These are phyloP conservation scores for Drosophila sp. DNA, from an alignment of 1,140 invertebrate species.

Conservation along the genomic window DNA sequence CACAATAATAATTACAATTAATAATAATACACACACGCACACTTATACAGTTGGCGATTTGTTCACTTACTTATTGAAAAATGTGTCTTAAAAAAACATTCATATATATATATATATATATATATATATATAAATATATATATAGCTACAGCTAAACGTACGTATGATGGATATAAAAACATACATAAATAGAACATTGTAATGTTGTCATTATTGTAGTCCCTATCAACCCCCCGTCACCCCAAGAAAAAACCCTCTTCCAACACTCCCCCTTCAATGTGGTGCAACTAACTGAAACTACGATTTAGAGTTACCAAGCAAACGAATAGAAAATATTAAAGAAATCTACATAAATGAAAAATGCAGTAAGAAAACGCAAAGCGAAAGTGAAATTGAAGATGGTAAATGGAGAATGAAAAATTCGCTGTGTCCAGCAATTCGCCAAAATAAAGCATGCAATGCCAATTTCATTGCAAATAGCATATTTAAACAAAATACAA, in stretches of 20 bases:
- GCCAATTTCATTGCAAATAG: slow-evolving; percentile 14
- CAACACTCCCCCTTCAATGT: slow-evolving; percentile 15
- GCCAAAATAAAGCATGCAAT: slow-evolving; percentile 10
- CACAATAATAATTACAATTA: slow-evolving; percentile 19
- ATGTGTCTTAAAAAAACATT: slow-evolving; percentile 68
- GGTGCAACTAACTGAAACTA: slow-evolving; percentile 37
- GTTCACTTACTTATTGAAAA: slow-evolving; percentile 76
- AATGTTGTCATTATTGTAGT: slow-evolving; percentile 35
- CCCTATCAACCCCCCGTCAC: background rate
- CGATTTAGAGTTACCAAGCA: slow-evolving; percentile 14
- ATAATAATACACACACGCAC: slow-evolving; percentile 16
- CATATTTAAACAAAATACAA: slow-evolving; percentile 16
- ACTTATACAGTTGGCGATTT: slow-evolving; percentile 50
- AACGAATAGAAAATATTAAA: slow-evolving; percentile 2
- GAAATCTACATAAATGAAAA: background rate
- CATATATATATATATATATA: slow-evolving; percentile 10
- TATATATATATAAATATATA: slow-evolving; percentile 30
- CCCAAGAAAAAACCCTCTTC: background rate
- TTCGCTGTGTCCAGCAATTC: slow-evolving; percentile 7
- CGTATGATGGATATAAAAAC: slow-evolving; percentile 36
- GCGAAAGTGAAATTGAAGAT: slow-evolving; percentile 8
- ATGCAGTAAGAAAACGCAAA: background rate
- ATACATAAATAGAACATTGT: slow-evolving; percentile 36
- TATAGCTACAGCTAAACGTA: slow-evolving; percentile 30
- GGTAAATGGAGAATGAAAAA: slow-evolving; percentile 2